Evolutionary conservation across 2,113 vertebrate genomes (phyloP).

Genomic region (Tricholaema leucomelas): DNA sequence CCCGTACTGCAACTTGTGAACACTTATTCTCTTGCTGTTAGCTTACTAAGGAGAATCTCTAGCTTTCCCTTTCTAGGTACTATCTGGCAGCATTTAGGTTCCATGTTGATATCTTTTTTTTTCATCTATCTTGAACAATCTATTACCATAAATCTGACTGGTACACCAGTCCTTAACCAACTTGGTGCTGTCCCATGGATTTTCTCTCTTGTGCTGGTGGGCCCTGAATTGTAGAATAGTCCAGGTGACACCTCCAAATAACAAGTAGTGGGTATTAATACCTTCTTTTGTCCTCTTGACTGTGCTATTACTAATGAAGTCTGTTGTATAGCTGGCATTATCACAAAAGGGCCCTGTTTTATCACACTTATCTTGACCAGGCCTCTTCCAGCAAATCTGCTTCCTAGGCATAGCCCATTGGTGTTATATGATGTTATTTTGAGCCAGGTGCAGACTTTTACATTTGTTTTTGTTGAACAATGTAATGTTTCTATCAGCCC

Average conservation of each 20-base stretch:
- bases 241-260: not conserved
- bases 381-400: not conserved
- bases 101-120: not conserved
- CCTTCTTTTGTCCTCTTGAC: not conserved
- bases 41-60: not conserved
- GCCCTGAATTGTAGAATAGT: not conserved
- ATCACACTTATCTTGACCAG: not conserved
- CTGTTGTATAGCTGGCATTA: not conserved
- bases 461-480: not conserved
- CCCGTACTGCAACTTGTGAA: not conserved
- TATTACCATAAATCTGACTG: not conserved
- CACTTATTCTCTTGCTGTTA: not conserved
- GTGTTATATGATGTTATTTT: not conserved
- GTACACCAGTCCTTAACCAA: not conserved
- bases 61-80: not conserved
- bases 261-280: not conserved
- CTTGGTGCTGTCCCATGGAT: not conserved
- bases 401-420: not conserved
- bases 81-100: not conserved
- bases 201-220: not conserved
- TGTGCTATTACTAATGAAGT: not conserved
- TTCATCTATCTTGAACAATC: not conserved
- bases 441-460: not conserved
- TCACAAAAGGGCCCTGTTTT: not conserved
- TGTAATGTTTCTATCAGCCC: not conserved